Base-by-base conservation (phyloP, 2,797 vertebrate genomes). In the Limnodromus scolopaceus region DNA sequence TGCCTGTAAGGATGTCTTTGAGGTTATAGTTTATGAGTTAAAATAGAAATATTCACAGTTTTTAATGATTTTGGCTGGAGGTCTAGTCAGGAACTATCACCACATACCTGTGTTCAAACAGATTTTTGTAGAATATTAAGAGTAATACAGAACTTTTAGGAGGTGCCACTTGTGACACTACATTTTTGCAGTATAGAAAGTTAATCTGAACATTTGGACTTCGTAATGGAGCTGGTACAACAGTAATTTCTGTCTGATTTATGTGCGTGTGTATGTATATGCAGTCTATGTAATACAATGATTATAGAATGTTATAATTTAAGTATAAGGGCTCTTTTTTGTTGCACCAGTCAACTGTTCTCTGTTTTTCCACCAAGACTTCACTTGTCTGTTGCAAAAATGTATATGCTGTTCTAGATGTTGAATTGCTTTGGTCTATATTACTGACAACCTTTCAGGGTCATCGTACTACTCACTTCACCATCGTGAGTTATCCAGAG, bases 271-370 rank as follows among this genome's bases (percentile, higher is more conserved):
- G 24, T 55, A 30, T 3, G 2, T 48, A 24, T 48, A 48, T 48
- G 30, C 43, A 34, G 24, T 34, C 24, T 30, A 48, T 34, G 18
- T 24, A 41, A 49, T 54, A 46, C 13, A 13, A 24, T 19, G 30
- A 41, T 48, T 48, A 24, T 27, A 30, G 23, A 18, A 48, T 30
- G 17, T 12, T 43, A 14, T 25, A 41, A n/a, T 61, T 19, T 36
- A 25, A 6, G 16, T n/a, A 27, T 41, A 76, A 30, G 24, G 36
- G 16, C 3, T 15, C 7, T 38, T 39, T 58, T 41, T 36, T 14
- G 2, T 51, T 80, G 34, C 19, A 22, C 11, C 3, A 0, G 39
- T n/a, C n/a, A 9, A 8, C 20, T 20, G 6, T 39, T 51, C 4
- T 0, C 22, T 57, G 11, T 2, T 79, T 60, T 82, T 30, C 78